Evolutionary conservation across 30 jellyfish, hydroid and myxozoan species (phyloP).

Genomic region (Aurelia aurita): DNA sequence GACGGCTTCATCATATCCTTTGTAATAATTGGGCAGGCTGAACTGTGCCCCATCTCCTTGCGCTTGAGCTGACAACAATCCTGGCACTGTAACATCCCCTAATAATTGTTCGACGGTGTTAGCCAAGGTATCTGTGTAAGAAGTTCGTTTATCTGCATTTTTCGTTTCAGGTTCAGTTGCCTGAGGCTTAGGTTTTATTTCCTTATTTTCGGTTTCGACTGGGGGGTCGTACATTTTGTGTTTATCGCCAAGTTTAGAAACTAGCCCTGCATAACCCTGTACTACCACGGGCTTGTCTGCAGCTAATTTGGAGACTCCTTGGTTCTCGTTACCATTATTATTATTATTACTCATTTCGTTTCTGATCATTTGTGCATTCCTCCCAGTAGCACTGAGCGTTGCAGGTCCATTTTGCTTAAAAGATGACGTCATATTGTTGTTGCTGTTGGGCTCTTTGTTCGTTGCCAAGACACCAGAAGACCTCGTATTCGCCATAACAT

Average conservation of each 20-base stretch:
- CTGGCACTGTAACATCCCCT: slow-evolving; percentile 34
- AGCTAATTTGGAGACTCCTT: neutral
- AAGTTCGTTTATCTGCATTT: neutral
- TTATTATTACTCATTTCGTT: neutral
- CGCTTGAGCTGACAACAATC: slow-evolving; percentile 12
- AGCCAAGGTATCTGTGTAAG: slow-evolving; percentile 33
- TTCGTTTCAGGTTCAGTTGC: neutral
- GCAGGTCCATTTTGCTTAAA: too few species aligned
- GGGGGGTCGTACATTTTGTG: neutral
- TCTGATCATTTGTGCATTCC: too few species aligned
- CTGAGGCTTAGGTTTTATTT: neutral
- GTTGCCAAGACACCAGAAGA: too few species aligned
- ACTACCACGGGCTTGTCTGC: slow-evolving; percentile 14
- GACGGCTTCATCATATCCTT: neutral
- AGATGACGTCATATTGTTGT: too few species aligned
- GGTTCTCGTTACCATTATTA: neutral
- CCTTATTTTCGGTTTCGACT: slow-evolving; percentile 13
- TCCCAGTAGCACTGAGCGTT: too few species aligned
- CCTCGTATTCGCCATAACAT: too few species aligned
- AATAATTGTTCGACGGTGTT: slow-evolving; percentile 34
- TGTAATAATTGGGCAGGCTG: too few species aligned
- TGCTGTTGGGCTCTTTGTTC: too few species aligned
- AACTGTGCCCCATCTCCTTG: too few species aligned
- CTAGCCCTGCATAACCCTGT: slow-evolving; percentile 25
- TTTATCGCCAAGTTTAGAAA: slow-evolving; percentile 8